Evolutionary conservation across 1,140 invertebrate species (phyloP), one percentile per base, ranked within the genome.

Genomic region (Anastatus disparis): DNA sequence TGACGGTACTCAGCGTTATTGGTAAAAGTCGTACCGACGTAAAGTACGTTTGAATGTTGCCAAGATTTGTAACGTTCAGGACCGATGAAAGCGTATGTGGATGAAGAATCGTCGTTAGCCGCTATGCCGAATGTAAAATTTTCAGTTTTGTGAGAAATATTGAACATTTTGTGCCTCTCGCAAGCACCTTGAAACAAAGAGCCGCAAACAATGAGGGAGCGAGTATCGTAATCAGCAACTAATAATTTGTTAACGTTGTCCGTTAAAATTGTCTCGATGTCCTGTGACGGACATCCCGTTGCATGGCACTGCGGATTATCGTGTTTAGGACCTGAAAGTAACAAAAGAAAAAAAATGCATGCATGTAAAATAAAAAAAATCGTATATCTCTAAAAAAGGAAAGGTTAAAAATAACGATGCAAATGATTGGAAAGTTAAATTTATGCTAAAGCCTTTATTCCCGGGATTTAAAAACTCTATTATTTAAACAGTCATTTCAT

Each of bases 11-110:
- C 93, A 8, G 95, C 96, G 73, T 93, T 93, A 76, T 94, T 95
- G 0, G 95, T 97, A 79, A 97, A 97, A 1, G 96, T 97, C 3
- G 95, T 96, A 3, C 95, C 96, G 6, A 98, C 95, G 86, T 98
- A 98, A 0, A 99, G 85, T 22, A 97, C 93, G 81, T 95, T 93
- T 2, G 90, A 90, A 29, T 88, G 85, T 52, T 90, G 89, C 91
- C 91, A 94, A 1, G 89, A 87, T 74, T 90, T 90, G 78, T 96
- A 95, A 53, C 92, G 90, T 73, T 96, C 93, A 0, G 96, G 96
- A 0, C 96, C 96, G 56, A 99, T 95, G 80, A 97, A 98, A 1
- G 96, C 96, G 77, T 93, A 96, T 0, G 96, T 97, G 0, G 96
- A 96, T 0, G 96, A 94, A 69, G 89, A 89, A 68, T 94, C 93